Percentiles rank a stretch among this genome's conserved stretches.
Conservation (phyloP, 2,888 invertebrate species). For the Drosophila merina region DNA sequence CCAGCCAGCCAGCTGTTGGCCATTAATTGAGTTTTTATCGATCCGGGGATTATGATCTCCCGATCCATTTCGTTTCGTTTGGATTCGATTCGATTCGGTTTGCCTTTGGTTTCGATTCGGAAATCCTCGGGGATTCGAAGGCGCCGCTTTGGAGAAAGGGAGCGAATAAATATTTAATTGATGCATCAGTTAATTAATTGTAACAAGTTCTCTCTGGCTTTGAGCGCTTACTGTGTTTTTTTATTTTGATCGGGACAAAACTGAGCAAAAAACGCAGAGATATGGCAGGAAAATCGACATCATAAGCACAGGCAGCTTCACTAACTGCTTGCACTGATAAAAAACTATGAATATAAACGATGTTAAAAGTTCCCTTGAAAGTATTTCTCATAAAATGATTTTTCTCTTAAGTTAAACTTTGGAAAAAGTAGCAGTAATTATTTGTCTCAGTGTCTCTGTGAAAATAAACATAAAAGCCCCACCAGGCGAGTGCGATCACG, state of each 20-base stretch:
- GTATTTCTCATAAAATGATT: too few species aligned
- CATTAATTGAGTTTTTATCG: slow-evolving; percentile 75
- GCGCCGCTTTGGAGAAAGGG: slow-evolving; percentile 29
- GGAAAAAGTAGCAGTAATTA: too few species aligned
- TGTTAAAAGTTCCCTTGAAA: too few species aligned
- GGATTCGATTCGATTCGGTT: background rate
- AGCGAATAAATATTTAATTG: slow-evolving; percentile 63
- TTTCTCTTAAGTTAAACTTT: too few species aligned
- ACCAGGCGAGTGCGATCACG: slow-evolving; percentile 50
- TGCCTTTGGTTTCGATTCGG: background rate
- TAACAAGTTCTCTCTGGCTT: slow-evolving; percentile 60
- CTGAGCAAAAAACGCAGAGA: slow-evolving; percentile 55
- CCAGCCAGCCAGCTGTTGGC: slow-evolving; percentile 21
- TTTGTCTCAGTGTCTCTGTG: background rate
- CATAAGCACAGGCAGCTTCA: slow-evolving; percentile 68
- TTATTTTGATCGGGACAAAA: slow-evolving; percentile 42
- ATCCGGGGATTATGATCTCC: slow-evolving; percentile 58
- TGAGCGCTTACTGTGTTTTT: background rate
- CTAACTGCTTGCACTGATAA: slow-evolving; percentile 52
- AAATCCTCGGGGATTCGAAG: slow-evolving; percentile 9
- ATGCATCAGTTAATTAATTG: slow-evolving; percentile 76
- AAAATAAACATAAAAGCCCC: slow-evolving; percentile 23
- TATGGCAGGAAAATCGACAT: slow-evolving; percentile 65
- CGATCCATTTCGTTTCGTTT: slow-evolving; percentile 8
- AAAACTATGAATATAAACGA: background rate